A percentile compares a stretch with the other conserved stretches of the same genome.
Conservation (phyloP, 2,797 vertebrate genomes). For the Spinibarbus caldwelli region DNA sequence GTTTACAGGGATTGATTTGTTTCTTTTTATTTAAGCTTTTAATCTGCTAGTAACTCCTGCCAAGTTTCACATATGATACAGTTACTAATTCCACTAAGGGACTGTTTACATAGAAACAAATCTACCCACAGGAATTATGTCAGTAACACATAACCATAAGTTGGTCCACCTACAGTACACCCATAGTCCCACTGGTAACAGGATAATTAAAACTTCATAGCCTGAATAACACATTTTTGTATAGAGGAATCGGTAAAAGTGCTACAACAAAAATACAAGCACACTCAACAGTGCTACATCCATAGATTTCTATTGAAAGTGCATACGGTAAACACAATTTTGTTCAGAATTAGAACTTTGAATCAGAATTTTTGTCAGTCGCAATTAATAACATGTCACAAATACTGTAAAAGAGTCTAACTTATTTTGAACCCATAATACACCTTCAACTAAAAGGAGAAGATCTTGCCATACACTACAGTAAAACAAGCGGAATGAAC, state of each 20-base stretch:
- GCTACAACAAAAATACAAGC: background rate
- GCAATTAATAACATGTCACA: background rate
- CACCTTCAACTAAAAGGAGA: background rate
- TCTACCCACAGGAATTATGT: background rate
- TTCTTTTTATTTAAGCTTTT: background rate
- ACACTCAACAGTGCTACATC: background rate
- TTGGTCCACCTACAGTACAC: background rate
- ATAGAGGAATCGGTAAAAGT: background rate
- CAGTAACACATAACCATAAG: background rate
- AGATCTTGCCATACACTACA: background rate
- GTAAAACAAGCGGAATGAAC: background rate
- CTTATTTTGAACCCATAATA: background rate
- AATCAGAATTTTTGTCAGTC: background rate
- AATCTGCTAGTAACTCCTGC: background rate
- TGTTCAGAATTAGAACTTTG: background rate
- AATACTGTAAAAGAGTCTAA: background rate
- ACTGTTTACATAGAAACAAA: background rate
- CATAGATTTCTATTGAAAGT: background rate
- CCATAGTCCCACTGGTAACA: background rate
- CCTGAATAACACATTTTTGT: background rate
- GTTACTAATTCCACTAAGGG: background rate
- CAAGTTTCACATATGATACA: slow-evolving; percentile 1
- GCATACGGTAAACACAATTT: background rate
- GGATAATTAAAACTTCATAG: background rate
- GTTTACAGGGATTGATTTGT: background rate